phyloP scores from a whole-genome alignment of 1,140 invertebrate genomes.

The Zaprionus capensis region DNA sequence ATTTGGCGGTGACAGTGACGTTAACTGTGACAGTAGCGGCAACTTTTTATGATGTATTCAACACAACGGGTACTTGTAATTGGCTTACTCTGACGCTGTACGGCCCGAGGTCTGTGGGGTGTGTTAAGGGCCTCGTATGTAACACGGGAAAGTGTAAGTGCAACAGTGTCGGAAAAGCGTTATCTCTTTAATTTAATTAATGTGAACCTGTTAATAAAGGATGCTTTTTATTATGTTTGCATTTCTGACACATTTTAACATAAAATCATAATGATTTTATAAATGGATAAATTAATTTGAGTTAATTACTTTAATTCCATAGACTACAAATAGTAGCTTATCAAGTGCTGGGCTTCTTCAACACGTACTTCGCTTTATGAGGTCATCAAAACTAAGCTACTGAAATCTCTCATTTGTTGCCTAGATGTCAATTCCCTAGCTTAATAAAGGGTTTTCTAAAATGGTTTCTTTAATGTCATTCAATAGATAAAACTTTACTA shows the following conservation, averaged over 20 bases:
- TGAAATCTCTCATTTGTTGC: too few species aligned
- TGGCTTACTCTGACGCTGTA: slow-evolving; percentile 84
- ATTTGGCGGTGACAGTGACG: slow-evolving; percentile 53
- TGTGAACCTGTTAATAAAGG: slow-evolving; percentile 30
- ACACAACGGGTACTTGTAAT: slow-evolving; percentile 45
- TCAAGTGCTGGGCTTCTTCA: slow-evolving; percentile 86
- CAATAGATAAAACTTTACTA: too few species aligned
- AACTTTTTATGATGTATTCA: slow-evolving; percentile 32
- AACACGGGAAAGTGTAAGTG: slow-evolving; percentile 74
- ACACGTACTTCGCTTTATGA: slow-evolving; percentile 87
- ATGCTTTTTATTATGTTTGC: background rate
- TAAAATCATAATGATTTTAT: slow-evolving; percentile 20
- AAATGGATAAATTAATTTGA: slow-evolving; percentile 15
- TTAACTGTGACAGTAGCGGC: slow-evolving; percentile 28
- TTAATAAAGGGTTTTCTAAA: too few species aligned
- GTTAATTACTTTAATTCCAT: slow-evolving; percentile 22
- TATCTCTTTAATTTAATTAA: slow-evolving; percentile 33
- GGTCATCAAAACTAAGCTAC: slow-evolving; percentile 84
- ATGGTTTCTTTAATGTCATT: too few species aligned
- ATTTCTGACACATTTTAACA: slow-evolving; percentile 7
- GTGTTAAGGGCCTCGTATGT: slow-evolving; percentile 62
- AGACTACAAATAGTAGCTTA: slow-evolving; percentile 59
- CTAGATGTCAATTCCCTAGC: too few species aligned
- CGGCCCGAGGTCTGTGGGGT: slow-evolving; percentile 87
- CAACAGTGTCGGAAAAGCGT: slow-evolving; percentile 7